Conservation (phyloP, 1,140 invertebrate genomes). For the Trypoxylus dichotomus region DNA sequence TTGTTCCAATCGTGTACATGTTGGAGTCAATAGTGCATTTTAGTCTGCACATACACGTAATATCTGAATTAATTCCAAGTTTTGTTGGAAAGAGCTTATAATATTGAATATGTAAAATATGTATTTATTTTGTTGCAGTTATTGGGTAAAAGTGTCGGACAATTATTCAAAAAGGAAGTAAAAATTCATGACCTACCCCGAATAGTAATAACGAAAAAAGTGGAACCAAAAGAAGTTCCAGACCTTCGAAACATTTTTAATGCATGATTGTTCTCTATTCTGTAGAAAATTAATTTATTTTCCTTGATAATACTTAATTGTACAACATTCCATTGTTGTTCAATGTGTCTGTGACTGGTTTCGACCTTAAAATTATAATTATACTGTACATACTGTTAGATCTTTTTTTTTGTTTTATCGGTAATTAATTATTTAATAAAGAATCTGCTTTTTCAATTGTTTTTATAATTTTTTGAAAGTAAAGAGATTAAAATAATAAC, state of each 20-base stretch:
- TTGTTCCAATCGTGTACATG: too few relatives aligned
- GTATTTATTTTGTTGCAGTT: conserved; percentile 59
- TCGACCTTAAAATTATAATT: background rate
- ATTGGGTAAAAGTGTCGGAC: conserved; percentile 77
- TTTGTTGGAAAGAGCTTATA: too few relatives aligned
- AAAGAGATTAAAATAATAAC: background rate
- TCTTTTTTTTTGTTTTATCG: conserved; percentile 26
- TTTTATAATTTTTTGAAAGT: background rate
- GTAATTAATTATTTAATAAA: conserved; percentile 26
- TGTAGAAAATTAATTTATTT: conserved; percentile 29
- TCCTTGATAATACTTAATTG: conserved; percentile 23
- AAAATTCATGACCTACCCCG: conserved; percentile 79
- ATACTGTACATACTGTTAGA: conserved; percentile 26
- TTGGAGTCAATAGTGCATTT: too few relatives aligned
- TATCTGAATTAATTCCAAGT: too few relatives aligned
- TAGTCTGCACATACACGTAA: too few relatives aligned
- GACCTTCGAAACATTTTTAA: conserved; percentile 45
- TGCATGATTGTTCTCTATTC: conserved; percentile 32
- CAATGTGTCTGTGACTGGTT: conserved; percentile 27
- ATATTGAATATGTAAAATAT: conserved; percentile 32
- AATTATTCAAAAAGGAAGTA: conserved; percentile 83
- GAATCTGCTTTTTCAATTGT: conserved; percentile 14
- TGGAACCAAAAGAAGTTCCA: conserved; percentile 53
- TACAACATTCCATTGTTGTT: conserved; percentile 45
- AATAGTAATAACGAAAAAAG: conserved; percentile 61